A percentile compares a stretch with the other conserved stretches of the same genome.
phyloP scores from a whole-genome alignment of 2,888 invertebrate genomes.

The Eupithecia vulgata region DNA sequence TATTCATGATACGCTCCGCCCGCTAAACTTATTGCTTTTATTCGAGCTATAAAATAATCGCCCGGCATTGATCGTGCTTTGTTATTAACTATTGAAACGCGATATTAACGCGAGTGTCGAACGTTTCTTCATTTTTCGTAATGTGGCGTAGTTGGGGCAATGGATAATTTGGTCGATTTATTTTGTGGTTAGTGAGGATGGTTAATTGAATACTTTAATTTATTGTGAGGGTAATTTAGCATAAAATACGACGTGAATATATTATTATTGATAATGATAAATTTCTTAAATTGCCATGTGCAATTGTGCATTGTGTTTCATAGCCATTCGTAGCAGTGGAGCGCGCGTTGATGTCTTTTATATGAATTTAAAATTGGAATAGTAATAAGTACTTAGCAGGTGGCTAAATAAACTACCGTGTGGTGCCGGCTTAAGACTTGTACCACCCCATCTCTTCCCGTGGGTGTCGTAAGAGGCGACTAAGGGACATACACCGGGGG shows the following conservation, averaged over 20 bases:
- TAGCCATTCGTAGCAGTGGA: conserved; percentile 16
- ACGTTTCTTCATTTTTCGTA: conserved; percentile 51
- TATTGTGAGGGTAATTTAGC: conserved; percentile 24
- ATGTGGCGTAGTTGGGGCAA: conserved; percentile 44
- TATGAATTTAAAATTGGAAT: not conserved
- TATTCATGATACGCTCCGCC: conserved; percentile 79
- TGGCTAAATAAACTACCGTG: too few relatives aligned
- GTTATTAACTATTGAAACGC: conserved; percentile 60
- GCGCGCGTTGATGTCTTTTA: conserved; percentile 63
- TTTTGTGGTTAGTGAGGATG: conserved; percentile 27
- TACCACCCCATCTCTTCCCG: too few relatives aligned
- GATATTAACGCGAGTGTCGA: conserved; percentile 50
- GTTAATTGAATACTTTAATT: conserved; percentile 28
- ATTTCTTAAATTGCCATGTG: conserved; percentile 8
- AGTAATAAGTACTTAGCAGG: too few relatives aligned
- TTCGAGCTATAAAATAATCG: conserved; percentile 80
- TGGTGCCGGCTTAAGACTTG: too few relatives aligned
- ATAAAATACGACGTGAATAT: conserved; percentile 16
- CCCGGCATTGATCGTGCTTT: conserved; percentile 60
- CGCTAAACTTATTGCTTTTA: conserved; percentile 78
- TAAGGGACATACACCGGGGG: too few relatives aligned
- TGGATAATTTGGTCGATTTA: conserved; percentile 36
- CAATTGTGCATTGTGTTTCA: not conserved
- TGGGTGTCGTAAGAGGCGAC: too few relatives aligned
- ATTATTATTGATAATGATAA: conserved; percentile 6